phyloP scores from a whole-genome alignment of 1,140 invertebrate genomes.

The Aleiodes sp. region DNA sequence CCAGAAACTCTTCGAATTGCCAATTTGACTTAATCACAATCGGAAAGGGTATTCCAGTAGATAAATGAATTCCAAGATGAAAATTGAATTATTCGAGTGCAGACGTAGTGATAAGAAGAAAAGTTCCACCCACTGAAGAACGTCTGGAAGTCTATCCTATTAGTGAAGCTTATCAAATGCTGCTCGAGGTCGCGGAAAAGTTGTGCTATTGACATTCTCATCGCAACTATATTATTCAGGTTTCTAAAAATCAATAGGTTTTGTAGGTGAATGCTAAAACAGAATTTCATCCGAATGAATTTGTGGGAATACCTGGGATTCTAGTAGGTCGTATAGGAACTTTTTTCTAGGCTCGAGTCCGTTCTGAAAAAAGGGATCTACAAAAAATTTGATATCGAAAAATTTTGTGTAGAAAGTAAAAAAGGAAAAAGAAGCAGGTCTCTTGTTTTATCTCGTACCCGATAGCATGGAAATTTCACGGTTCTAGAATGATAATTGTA shows the following conservation, averaged over 20 bases:
- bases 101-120: background rate
- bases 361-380: no score
- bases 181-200: background rate
- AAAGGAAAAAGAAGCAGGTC: no score
- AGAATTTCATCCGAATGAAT: no score
- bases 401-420: no score
- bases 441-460: no score
- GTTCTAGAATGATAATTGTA: no score
- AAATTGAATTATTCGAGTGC: conserved; percentile 12
- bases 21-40: background rate
- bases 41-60: background rate
- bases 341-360: no score
- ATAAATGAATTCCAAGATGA: background rate
- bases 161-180: conserved; percentile 12
- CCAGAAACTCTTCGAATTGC: background rate
- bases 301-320: no score
- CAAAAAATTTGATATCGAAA: no score
- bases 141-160: conserved; percentile 2
- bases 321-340: no score
- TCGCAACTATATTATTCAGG: background rate
- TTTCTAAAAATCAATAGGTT: background rate
- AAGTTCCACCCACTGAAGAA: background rate
- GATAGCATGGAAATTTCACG: no score
- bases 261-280: conserved; percentile 10
- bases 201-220: background rate